Base-by-base conservation (phyloP, 1,140 invertebrate species). In the Lepidurus arcticus region DNA sequence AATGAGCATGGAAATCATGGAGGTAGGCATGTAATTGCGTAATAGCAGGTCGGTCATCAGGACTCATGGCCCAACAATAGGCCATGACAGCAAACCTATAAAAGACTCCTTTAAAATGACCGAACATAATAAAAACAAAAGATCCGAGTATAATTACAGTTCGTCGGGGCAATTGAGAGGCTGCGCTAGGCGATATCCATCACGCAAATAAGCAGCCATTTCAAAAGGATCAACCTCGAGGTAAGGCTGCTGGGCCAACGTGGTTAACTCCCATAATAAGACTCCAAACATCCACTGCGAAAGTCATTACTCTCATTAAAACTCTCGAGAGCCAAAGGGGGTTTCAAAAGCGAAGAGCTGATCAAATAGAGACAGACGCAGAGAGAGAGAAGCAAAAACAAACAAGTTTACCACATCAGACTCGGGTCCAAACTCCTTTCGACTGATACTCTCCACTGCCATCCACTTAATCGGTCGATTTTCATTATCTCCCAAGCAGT, bases 401-500 rank as follows among this genome's bases (percentile, higher is more conserved):
- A 65, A 65, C 53, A 65, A 65, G 53, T 90, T 89, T 87, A 95
- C 92, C 86, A 96, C 93, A 86, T 98, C 96, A 53, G 93, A 92
- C 73, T 93, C 91, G 34, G 92, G 90, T 11, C 92, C 92, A 86
- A 94, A 97, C 82, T 91, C 90, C 81, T 93, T 92, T 80, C 92
- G 92, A n/a, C 92, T 86, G 75, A 98, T 86, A 75, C 93, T 91
- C 85, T 98, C 97, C 42, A 96, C 87, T 5, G 95, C 92, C 82
- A 98, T 88, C 97, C 97, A 98, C 85, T 97, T 98, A 79, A 98
- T 91, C 1, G 96, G 96, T 80, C 95, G 88, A 86, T 97, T 97
- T 84, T 98, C 95, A 83, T 96, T 97, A 86, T 98, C 95, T 6
- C 94, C 95, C 75, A 97, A 86, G 84, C 95, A 97, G 85, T 97